Evolutionary conservation across 92 coral and sea anemone genomes (phyloP).

Genomic region (Scolanthus callimorphus): DNA sequence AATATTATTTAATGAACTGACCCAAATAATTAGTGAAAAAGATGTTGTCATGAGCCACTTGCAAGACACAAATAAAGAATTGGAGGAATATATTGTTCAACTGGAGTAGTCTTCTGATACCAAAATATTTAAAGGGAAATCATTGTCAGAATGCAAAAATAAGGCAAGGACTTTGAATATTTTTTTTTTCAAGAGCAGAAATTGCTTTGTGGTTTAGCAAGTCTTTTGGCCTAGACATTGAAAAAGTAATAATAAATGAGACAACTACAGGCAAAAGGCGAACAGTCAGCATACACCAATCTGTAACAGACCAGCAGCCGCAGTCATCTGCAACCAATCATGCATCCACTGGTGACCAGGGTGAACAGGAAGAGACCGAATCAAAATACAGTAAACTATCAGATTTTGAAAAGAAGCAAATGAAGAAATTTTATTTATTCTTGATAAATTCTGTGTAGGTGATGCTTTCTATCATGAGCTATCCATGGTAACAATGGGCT

Average conservation of each 20-base stretch:
- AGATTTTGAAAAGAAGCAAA: conserved; percentile 7
- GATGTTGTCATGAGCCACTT: conserved; percentile 20
- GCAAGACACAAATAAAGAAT: conserved; percentile 27
- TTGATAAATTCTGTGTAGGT: conserved; percentile 38
- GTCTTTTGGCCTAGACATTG: no score
- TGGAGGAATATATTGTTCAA: background rate
- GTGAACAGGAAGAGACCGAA: background rate
- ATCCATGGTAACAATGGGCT: conserved; percentile 18
- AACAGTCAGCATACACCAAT: no score
- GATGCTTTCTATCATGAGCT: conserved; percentile 26
- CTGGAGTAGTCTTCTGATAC: background rate
- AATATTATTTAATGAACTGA: conserved; percentile 10
- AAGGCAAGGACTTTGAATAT: conserved; percentile 23
- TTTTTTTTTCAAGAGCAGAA: conserved; percentile 21
- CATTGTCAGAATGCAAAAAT: conserved; percentile 5
- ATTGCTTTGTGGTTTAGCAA: conserved; percentile 29
- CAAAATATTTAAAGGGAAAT: conserved; percentile 10
- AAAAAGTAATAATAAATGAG: conserved; percentile 22
- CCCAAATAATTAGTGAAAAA: background rate
- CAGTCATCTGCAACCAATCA: no score
- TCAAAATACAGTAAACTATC: background rate
- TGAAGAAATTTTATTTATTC: conserved; percentile 8
- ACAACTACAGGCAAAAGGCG: conserved; percentile 10
- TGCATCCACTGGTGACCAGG: no score
- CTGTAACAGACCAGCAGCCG: no score